Conservation (phyloP, 2,113 vertebrate genomes). For the Macquaria australasica region DNA sequence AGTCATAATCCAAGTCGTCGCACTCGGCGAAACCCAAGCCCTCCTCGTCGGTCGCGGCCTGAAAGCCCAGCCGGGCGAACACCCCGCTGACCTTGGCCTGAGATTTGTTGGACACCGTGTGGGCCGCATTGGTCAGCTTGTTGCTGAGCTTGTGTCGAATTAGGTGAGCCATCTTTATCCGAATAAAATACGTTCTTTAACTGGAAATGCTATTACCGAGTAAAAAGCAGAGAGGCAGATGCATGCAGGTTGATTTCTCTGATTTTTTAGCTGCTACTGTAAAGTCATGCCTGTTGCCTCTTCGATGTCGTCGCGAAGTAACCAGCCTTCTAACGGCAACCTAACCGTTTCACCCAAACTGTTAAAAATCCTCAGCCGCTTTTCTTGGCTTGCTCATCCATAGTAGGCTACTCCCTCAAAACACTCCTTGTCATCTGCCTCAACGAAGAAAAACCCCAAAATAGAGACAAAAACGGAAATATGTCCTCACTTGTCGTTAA, state of each 20-base stretch:
- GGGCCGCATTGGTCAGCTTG: conserved; percentile 90
- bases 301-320: conserved; percentile 44
- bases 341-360: conserved; percentile 41
- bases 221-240: conserved; percentile 27
- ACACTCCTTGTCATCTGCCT: conserved; percentile 5
- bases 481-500: conserved; percentile 50
- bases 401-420: conserved; percentile 41
- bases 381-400: conserved; percentile 69
- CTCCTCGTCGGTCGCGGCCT: conserved; percentile 95
- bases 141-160: conserved; percentile 94
- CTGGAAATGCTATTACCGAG: conserved; percentile 10
- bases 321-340: conserved; percentile 34
- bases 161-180: conserved; percentile 89
- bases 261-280: conserved; percentile 27
- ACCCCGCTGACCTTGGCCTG: conserved; percentile 96
- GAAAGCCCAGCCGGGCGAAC: conserved; percentile 96
- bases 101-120: conserved; percentile 93
- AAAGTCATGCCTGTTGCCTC: conserved; percentile 77
- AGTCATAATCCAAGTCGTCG: conserved; percentile 95
- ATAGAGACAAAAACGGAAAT: background rate
- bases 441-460: conserved; percentile 5
- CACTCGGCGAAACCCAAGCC: conserved; percentile 94
- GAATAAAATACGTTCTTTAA: conserved; percentile 34
- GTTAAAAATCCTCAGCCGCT: conserved; percentile 67
- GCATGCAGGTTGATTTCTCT: conserved; percentile 33